phyloP scores from a whole-genome alignment of 2,888 invertebrate species.

The Lasioglossum malachurum region DNA sequence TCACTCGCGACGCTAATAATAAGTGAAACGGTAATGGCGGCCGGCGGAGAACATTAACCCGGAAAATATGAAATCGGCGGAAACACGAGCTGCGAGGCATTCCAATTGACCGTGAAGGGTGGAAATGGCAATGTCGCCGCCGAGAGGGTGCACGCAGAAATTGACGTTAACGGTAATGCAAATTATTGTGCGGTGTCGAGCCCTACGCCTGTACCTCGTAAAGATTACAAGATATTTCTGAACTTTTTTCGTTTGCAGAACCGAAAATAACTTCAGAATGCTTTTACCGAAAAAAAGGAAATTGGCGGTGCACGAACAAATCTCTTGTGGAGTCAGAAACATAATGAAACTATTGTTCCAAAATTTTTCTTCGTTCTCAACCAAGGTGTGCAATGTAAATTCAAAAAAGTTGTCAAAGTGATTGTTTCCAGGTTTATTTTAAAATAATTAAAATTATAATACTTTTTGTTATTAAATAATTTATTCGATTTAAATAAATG shows the following conservation, averaged over 20 bases:
- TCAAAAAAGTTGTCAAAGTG: not conserved
- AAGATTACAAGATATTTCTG: not conserved
- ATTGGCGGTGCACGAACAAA: not conserved
- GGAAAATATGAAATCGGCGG: conserved; percentile 24
- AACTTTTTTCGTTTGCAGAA: not conserved
- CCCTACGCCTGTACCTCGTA: not conserved
- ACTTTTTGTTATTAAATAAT: too few relatives aligned
- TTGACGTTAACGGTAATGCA: conserved; percentile 8
- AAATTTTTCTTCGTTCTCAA: not conserved
- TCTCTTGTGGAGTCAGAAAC: not conserved
- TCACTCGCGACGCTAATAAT: conserved; percentile 30
- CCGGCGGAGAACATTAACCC: conserved; percentile 3
- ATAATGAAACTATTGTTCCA: not conserved
- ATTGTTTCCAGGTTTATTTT: not conserved
- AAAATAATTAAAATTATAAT: not conserved
- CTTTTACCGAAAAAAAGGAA: not conserved
- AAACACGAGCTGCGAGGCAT: not conserved
- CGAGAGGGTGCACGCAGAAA: not conserved
- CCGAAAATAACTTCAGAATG: not conserved
- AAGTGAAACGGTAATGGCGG: conserved; percentile 31
- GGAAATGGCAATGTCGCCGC: not conserved
- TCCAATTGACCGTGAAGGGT: not conserved
- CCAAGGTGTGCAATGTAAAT: too few relatives aligned
- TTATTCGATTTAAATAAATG: too few relatives aligned
- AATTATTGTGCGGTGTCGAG: not conserved